Conservation (phyloP, 1,140 invertebrate species). For the Drosophila sucinea region DNA sequence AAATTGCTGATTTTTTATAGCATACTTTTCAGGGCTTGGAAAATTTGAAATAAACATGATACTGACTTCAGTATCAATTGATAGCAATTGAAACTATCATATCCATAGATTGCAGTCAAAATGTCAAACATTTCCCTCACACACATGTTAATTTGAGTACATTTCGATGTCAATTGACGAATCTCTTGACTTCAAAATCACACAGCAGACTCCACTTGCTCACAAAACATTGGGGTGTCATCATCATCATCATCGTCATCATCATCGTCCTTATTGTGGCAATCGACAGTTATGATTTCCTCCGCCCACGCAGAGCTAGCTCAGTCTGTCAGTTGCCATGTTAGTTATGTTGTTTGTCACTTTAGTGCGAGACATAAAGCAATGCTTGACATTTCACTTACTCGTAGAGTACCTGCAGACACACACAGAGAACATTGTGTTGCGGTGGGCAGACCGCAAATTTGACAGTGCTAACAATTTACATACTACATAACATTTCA, state of each 20-base stretch:
- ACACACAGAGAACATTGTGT: constrained; percentile 12
- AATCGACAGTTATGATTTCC: constrained; percentile 7
- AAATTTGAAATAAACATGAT: neutral
- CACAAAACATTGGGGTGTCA: constrained; percentile 12
- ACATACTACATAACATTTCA: neutral
- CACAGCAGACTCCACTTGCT: neutral
- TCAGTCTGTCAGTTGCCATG: constrained; percentile 3
- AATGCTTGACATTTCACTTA: constrained; percentile 18
- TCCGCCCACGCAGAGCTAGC: neutral
- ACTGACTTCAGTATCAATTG: neutral
- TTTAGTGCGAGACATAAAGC: constrained; percentile 18
- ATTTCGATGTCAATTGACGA: constrained; percentile 19
- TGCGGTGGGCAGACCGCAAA: neutral
- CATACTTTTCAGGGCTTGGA: no score
- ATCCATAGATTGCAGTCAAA: constrained; percentile 1
- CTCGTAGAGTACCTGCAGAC: constrained; percentile 3
- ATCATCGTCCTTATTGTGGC: neutral
- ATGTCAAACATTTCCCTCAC: constrained; percentile 9
- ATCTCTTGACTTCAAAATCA: constrained; percentile 15
- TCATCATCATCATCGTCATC: neutral
- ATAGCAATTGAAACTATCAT: neutral
- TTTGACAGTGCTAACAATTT: constrained; percentile 4
- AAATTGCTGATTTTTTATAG: no score
- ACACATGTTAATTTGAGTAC: constrained; percentile 11
- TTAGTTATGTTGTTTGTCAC: constrained; percentile 13